phyloP scores from a whole-genome alignment of 2,797 vertebrate genomes.

The Atherinosoma microstoma region DNA sequence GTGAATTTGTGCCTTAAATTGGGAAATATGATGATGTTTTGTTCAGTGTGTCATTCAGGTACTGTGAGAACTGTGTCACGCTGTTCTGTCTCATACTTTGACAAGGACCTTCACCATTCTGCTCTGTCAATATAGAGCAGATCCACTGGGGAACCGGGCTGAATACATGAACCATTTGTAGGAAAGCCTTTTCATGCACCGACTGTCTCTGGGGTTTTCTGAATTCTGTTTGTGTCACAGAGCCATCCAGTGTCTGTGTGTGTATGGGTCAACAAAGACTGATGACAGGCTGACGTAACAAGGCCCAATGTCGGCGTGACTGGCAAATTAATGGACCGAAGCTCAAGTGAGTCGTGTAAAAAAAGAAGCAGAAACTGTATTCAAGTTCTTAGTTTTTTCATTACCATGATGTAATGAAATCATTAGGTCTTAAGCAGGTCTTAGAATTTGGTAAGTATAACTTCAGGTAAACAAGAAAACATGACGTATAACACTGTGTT shows the following conservation, averaged over 20 bases:
- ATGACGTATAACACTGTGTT: background rate
- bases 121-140: conserved; percentile 75
- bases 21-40: conserved; percentile 22
- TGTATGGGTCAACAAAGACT: conserved; percentile 59
- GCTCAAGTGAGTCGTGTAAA: background rate
- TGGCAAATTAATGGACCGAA: conserved; percentile 53
- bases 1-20: conserved; percentile 12
- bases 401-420: background rate
- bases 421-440: background rate
- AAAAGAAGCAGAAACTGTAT: background rate
- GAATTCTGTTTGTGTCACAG: conserved; percentile 70
- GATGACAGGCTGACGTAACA: conserved; percentile 70
- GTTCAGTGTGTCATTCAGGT: conserved; percentile 58
- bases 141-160: conserved; percentile 58
- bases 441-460: background rate
- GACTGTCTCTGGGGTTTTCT: conserved; percentile 64
- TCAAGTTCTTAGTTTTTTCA: background rate
- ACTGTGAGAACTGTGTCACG: conserved; percentile 79
- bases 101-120: conserved; percentile 69
- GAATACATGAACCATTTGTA: conserved; percentile 70
- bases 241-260: conserved; percentile 34
- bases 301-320: conserved; percentile 33
- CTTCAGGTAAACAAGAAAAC: background rate
- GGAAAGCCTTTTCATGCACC: conserved; percentile 72
- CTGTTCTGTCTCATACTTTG: conserved; percentile 58